phyloP scores from a whole-genome alignment of 2,888 invertebrate genomes.

The Meloe dianella region DNA sequence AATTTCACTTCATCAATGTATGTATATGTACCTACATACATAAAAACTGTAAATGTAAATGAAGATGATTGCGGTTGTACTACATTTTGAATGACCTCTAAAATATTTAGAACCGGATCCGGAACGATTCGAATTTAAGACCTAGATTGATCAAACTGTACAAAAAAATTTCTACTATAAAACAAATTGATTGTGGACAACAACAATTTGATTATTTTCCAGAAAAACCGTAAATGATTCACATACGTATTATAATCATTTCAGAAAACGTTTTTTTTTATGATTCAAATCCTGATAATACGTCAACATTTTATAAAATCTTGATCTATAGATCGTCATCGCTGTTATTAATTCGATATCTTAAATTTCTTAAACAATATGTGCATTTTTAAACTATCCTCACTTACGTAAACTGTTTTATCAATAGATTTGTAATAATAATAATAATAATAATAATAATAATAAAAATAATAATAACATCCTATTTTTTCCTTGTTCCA shows the following conservation, averaged over 20 bases:
- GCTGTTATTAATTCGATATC: not conserved
- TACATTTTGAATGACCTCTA: conserved; percentile 22
- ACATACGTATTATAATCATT: not conserved
- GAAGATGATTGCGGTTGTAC: conserved; percentile 20
- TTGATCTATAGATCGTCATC: not conserved
- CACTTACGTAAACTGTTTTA: too few species aligned
- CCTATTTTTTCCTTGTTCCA: not conserved
- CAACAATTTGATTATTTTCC: too few species aligned
- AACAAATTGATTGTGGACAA: too few species aligned
- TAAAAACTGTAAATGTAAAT: not conserved
- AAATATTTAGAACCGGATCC: conserved; percentile 25
- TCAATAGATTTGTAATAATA: too few species aligned
- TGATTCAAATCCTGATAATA: not conserved
- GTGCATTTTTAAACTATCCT: not conserved
- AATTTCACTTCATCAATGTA: too few species aligned
- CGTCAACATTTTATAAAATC: conserved; percentile 1
- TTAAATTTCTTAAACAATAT: not conserved
- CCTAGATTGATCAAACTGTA: not conserved
- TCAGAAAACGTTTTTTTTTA: not conserved
- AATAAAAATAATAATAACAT: not conserved
- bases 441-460: too few species aligned
- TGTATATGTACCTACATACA: too few species aligned
- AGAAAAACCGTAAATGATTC: conserved; percentile 3
- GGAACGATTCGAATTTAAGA: conserved; percentile 20
- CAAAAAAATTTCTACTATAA: too few species aligned